These are phyloP conservation scores for Leptocoma aspasia DNA, from an alignment of 2,113 vertebrate species.

Conservation along the genomic window DNA sequence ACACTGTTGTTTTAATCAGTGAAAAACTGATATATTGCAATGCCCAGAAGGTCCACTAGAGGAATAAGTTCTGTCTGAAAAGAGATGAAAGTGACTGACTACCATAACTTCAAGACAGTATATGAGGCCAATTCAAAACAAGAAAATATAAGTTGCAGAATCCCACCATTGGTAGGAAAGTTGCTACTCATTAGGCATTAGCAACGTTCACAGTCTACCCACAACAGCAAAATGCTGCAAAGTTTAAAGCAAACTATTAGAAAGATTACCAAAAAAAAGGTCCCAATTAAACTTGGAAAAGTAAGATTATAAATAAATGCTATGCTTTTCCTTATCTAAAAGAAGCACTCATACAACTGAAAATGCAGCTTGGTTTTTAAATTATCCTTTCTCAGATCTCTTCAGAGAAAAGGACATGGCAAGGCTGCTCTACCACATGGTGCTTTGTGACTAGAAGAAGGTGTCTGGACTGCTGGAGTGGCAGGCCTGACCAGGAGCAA, in stretches of 20 bases:
- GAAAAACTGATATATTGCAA: background rate
- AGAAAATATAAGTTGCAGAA: background rate
- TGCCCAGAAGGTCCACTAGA: background rate
- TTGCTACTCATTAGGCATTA: background rate
- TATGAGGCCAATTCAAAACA: background rate
- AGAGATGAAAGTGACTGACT: background rate
- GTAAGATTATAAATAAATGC: background rate
- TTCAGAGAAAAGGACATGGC: background rate
- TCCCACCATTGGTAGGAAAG: background rate
- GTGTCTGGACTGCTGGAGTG: background rate
- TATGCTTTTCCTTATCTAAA: background rate
- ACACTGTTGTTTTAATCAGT: fast-evolving
- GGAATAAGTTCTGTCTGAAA: background rate
- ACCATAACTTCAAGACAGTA: background rate
- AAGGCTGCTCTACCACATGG: background rate
- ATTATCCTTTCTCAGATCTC: background rate
- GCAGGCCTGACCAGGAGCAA: background rate
- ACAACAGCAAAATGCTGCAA: background rate
- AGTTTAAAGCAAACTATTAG: background rate
- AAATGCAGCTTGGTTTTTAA: background rate
- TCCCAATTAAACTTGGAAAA: background rate
- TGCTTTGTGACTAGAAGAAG: background rate
- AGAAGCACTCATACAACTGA: background rate
- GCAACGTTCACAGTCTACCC: background rate
- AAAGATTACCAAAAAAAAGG: background rate